A percentile compares a stretch with the other conserved stretches of the same genome.
Conservation (phyloP, 2,113 vertebrate species). For the Stegastes partitus region DNA sequence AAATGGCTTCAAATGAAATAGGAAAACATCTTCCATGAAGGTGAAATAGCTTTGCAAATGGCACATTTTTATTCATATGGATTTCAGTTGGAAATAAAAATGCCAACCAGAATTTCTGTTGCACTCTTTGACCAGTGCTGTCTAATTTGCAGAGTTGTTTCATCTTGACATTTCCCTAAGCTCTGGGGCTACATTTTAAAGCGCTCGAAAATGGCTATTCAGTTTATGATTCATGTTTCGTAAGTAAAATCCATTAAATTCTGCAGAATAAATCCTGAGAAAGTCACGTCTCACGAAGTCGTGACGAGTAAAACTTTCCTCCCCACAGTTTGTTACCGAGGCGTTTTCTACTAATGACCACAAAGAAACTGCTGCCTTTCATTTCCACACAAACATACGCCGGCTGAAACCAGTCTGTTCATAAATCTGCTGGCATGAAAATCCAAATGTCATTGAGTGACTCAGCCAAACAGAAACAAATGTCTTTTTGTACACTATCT, state of each 20-base stretch:
- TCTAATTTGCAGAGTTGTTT: not conserved
- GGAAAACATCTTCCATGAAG: not conserved
- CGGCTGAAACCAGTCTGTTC: slow-evolving; percentile 39
- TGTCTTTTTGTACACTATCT: not conserved
- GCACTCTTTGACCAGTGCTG: not conserved
- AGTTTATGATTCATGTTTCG: not conserved
- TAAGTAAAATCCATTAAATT: slow-evolving; percentile 26
- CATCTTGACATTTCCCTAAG: slow-evolving; percentile 41
- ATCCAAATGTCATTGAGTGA: slow-evolving; percentile 58
- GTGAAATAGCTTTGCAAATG: not conserved
- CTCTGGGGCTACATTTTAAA: not conserved
- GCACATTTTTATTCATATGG: not conserved
- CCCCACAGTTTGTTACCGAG: not conserved
- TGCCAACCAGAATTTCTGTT: not conserved
- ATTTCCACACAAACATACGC: slow-evolving; percentile 51
- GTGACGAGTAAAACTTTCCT: slow-evolving; percentile 15
- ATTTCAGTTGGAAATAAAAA: not conserved
- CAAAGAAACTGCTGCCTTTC: slow-evolving; percentile 24
- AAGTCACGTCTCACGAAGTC: slow-evolving; percentile 10
- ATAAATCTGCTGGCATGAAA: slow-evolving; percentile 56
- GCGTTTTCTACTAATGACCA: slow-evolving; percentile 11
- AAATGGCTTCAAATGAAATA: not conserved
- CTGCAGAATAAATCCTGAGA: slow-evolving; percentile 6
- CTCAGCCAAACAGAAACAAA: slow-evolving; percentile 42
- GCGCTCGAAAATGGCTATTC: not conserved